Base-by-base conservation (phyloP, 2,113 vertebrate genomes). In the Pseudorasbora parva region DNA sequence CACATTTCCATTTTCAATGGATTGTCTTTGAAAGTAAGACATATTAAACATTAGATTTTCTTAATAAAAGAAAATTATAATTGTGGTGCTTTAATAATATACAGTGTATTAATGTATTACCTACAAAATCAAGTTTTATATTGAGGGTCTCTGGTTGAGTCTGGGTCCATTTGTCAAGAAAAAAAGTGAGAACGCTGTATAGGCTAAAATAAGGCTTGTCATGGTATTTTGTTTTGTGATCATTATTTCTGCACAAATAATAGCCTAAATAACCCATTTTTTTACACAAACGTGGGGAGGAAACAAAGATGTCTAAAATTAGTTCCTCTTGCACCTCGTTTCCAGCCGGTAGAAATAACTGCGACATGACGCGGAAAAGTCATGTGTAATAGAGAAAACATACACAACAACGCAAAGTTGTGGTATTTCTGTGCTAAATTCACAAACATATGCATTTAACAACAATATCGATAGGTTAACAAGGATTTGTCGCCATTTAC, bases 271-370 rank as follows among this genome's bases (percentile, higher is more conserved):
- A 25, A 14, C 23, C 11, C 0, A 23, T 5, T 59, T 23, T 59
- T 59, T 23, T 59, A 64, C 60, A 69, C 17, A 19, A 21, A 21
- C 12, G 14, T 3, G 5, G 21, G 14, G n/a, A 83, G 30, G 0
- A 41, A 14, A 37, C 2, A 41, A 56, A 30, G 5, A 0, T 4
- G 23, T 23, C 49, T 27, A 73, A 72, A 11, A 23, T 23, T 37
- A 30, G 82, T 86, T 86, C 85, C 85, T 68, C 23, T 8, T 33
- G 30, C 2, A 5, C 33, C 41, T 73, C 19, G 85, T 86, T 86
- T 86, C 85, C 71, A 83, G 75, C 25, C 85, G 85, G 85, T 45
- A 72, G 21, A 64, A 10, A 54, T 19, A 30, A 21, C 12, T 30
- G 85, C 8, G 51, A 79, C 81, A 74, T 54, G 47, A 51, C 78